Percentiles rank a stretch among this genome's conserved stretches.
phyloP scores from a whole-genome alignment of 2,888 invertebrate species.

The Lissocephala sabroskyi region DNA sequence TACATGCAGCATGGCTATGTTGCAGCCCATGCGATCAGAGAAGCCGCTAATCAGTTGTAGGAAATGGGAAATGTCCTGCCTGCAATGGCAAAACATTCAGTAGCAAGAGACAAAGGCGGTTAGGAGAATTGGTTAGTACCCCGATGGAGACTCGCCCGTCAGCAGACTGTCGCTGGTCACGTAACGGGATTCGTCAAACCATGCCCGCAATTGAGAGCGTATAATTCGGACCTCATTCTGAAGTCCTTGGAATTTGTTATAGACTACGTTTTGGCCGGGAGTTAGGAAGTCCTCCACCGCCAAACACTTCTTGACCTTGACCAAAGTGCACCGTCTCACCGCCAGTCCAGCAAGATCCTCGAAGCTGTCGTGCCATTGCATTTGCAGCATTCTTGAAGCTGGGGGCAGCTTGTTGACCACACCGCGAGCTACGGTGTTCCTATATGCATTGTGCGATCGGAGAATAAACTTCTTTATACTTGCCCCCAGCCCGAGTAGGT shows the following conservation, averaged over 20 bases:
- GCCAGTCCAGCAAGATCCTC: neutral
- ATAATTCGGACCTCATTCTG: neutral
- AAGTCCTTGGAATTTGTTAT: slow-evolving; percentile 1
- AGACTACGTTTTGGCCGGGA: slow-evolving; percentile 4
- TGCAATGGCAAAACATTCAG: neutral
- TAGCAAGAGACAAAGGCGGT: neutral
- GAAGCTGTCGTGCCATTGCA: slow-evolving; percentile 12
- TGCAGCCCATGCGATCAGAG: slow-evolving; percentile 1
- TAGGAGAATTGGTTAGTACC: too few species aligned
- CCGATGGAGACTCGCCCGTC: neutral
- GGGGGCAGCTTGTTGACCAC: slow-evolving; percentile 2
- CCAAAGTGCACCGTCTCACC: neutral
- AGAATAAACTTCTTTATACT: neutral
- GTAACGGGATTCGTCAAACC: slow-evolving; percentile 1
- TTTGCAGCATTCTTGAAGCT: slow-evolving; percentile 15
- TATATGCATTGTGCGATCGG: neutral
- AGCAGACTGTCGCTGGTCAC: neutral
- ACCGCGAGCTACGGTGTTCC: neutral
- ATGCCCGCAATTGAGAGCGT: neutral
- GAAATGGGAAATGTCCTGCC: slow-evolving; percentile 2
- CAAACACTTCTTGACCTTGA: neutral
- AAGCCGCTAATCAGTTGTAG: slow-evolving; percentile 3
- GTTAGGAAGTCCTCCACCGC: neutral
- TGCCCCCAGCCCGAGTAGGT: neutral
- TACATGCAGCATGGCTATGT: neutral